A percentile compares a stretch with the other conserved stretches of the same genome.
Evolutionary conservation across 1,140 invertebrate species (phyloP).

Genomic region (Tribolium madens): DNA sequence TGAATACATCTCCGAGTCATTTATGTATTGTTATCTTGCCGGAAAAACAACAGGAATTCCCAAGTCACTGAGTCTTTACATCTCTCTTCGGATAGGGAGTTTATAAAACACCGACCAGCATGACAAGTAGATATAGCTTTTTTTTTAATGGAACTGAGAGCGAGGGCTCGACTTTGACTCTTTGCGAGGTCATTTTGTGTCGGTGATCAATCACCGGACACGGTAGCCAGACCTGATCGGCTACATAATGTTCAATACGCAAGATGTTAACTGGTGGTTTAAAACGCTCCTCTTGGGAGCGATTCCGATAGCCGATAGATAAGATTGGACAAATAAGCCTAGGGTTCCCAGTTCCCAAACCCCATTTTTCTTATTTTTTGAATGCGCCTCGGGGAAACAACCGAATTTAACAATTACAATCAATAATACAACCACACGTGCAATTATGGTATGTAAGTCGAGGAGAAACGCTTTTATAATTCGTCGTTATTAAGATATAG

Average conservation of each 20-base stretch:
- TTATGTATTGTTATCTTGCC: constrained; percentile 60
- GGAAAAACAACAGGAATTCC: constrained; percentile 56
- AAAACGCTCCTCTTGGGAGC: constrained; percentile 62
- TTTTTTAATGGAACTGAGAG: constrained; percentile 59
- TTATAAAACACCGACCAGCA: constrained; percentile 60
- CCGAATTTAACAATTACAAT: neutral
- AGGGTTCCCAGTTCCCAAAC: constrained; percentile 7
- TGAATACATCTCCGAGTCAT: constrained; percentile 63
- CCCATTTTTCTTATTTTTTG: constrained; percentile 15
- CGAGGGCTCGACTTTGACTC: constrained; percentile 5
- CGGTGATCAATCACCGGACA: constrained; percentile 65
- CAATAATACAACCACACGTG: neutral
- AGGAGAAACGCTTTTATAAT: constrained; percentile 45
- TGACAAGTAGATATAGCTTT: constrained; percentile 58
- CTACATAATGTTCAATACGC: constrained; percentile 65
- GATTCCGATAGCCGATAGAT: constrained; percentile 55
- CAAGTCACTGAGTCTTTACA: constrained; percentile 50
- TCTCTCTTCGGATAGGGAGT: constrained; percentile 54
- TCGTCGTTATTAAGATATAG: constrained; percentile 59
- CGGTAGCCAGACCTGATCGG: constrained; percentile 60
- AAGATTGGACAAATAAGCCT: constrained; percentile 53
- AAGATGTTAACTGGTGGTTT: constrained; percentile 66
- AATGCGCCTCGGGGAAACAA: constrained; percentile 1
- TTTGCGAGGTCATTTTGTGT: constrained; percentile 54
- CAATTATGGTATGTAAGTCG: constrained; percentile 47